A percentile compares a stretch with the other conserved stretches of the same genome.
Evolutionary conservation across 1,140 invertebrate species (phyloP).

Genomic region (Anagrus nilaparvatae): DNA sequence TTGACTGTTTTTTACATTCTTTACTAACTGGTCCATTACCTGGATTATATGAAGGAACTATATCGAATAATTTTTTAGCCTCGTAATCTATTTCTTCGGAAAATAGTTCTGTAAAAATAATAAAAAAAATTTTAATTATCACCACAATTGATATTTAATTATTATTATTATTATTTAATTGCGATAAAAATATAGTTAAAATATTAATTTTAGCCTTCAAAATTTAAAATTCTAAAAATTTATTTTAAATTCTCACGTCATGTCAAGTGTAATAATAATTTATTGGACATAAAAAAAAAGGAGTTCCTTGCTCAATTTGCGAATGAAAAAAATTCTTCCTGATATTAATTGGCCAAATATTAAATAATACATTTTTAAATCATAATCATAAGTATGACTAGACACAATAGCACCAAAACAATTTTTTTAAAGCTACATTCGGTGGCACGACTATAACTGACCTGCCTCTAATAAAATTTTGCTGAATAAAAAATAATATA

Average conservation of each 20-base stretch:
- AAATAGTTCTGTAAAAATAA: conserved; percentile 28
- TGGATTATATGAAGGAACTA: conserved; percentile 33
- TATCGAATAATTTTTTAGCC: conserved; percentile 26
- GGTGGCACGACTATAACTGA: no score
- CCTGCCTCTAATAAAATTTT: neutral
- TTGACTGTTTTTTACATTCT: conserved; percentile 37
- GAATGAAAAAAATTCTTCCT: neutral
- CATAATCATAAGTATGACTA: neutral
- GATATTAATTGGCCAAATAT: neutral
- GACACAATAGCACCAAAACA: neutral
- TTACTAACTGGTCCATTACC: conserved; percentile 31
- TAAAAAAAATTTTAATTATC: neutral
- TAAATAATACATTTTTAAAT: neutral
- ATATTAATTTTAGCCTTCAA: no score
- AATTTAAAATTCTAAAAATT: no score
- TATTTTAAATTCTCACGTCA: no score
- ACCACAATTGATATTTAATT: conserved; percentile 14
- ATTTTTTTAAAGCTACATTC: neutral
- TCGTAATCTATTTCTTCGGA: conserved; percentile 29
- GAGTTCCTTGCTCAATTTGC: neutral
- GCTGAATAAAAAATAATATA: neutral
- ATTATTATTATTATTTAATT: no score
- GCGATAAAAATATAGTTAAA: no score
- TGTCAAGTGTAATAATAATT: no score
- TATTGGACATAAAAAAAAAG: no score